Percentiles rank a stretch among this genome's conserved stretches.
phyloP scores from a whole-genome alignment of 2,113 vertebrate species.

The Struthio camelus region DNA sequence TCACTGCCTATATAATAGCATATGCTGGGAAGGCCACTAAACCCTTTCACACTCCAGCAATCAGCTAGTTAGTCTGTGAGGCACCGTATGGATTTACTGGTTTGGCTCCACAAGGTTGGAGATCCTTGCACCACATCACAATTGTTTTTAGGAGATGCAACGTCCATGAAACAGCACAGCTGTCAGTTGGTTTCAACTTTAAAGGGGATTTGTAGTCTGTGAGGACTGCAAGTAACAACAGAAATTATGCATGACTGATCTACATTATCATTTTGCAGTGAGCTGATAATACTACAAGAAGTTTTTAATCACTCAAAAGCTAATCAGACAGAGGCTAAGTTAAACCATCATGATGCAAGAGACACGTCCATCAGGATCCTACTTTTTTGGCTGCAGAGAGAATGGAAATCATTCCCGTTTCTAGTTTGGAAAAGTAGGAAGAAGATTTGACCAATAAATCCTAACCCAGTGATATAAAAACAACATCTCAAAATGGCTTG shows the following conservation, averaged over 20 bases:
- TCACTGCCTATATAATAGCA: neutral
- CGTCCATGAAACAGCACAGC: neutral
- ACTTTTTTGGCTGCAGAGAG: neutral
- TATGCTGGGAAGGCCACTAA: neutral
- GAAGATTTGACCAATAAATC: slow-evolving; percentile 16
- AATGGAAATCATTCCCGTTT: slow-evolving; percentile 16
- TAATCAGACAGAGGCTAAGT: slow-evolving; percentile 23
- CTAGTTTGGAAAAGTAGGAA: neutral
- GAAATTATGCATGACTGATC: slow-evolving; percentile 19
- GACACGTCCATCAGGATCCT: neutral
- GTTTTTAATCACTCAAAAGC: slow-evolving; percentile 14
- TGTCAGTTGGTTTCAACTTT: neutral
- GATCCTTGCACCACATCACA: neutral
- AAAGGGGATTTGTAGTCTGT: neutral
- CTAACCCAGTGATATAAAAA: neutral
- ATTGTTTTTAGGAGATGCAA: neutral
- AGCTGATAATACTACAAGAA: slow-evolving; percentile 23
- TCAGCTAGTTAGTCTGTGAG: neutral
- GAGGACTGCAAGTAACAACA: neutral
- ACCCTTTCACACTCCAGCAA: neutral
- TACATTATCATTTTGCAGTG: slow-evolving; percentile 9
- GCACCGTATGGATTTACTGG: neutral
- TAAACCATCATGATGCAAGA: slow-evolving; percentile 6
- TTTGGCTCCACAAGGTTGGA: neutral
- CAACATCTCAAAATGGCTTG: slow-evolving; percentile 9